Conservation (phyloP, 30 jellyfish, hydroid and myxozoan species). For the Calvadosia cruxmelitensis region DNA sequence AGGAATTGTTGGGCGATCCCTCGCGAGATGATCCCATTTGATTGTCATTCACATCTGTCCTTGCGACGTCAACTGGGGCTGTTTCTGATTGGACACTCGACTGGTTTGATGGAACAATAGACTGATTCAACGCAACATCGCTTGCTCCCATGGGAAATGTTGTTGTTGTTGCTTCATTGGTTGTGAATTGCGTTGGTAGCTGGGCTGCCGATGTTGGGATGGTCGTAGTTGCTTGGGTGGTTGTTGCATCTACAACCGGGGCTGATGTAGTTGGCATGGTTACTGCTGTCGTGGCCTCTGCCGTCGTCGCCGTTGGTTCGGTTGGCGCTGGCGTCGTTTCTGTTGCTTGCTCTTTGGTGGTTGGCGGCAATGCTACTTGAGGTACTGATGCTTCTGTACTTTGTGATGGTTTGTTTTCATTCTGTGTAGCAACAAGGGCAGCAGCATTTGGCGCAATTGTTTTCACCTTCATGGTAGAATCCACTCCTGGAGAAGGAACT, state of each 20-base stretch:
- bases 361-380: not conserved
- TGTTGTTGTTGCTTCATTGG: slow-evolving; percentile 1
- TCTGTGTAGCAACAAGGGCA: slow-evolving; percentile 17
- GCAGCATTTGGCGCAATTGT: slow-evolving; percentile 43
- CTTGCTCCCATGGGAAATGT: too few relatives aligned
- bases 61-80: too few relatives aligned
- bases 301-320: not conserved
- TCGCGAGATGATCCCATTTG: too few relatives aligned
- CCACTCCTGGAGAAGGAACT: not conserved
- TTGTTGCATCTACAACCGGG: not conserved
- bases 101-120: too few relatives aligned
- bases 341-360: slow-evolving; percentile 1
- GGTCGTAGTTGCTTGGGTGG: not conserved
- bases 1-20: too few relatives aligned
- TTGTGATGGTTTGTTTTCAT: too few relatives aligned
- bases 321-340: slow-evolving; percentile 1
- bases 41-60: too few relatives aligned
- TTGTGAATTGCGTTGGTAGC: not conserved
- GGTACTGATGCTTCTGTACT: not conserved
- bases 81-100: too few relatives aligned
- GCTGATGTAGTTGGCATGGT: not conserved
- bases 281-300: not conserved
- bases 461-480: slow-evolving; percentile 11
- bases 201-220: not conserved
- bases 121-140: too few relatives aligned